A percentile compares a stretch with the other conserved stretches of the same genome.
Conservation (phyloP, 2,113 vertebrate genomes). For the Hippocampus comes region DNA sequence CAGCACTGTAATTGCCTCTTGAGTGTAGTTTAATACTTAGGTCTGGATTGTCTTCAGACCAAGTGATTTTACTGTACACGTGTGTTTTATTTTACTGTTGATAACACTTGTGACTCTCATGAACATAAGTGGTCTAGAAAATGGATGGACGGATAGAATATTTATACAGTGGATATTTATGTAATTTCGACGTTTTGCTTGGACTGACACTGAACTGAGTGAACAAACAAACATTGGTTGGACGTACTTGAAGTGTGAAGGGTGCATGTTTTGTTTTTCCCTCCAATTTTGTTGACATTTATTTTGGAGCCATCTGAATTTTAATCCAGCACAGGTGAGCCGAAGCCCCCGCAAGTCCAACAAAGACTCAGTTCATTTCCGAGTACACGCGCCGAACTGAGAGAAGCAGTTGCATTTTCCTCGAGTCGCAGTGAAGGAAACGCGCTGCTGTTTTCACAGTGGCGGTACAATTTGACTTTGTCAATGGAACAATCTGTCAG, state of each 20-base stretch:
- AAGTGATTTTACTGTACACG: background rate
- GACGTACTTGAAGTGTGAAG: constrained; percentile 13
- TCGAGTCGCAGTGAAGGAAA: background rate
- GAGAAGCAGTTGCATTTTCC: background rate
- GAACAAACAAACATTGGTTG: background rate
- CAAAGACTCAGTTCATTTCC: constrained; percentile 7
- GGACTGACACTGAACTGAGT: background rate
- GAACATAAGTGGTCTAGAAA: background rate
- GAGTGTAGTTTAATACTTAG: background rate
- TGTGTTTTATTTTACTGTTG: background rate
- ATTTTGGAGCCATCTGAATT: constrained; percentile 19
- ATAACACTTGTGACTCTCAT: too few relatives aligned
- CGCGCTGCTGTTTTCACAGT: background rate
- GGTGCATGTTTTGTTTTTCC: constrained; percentile 1
- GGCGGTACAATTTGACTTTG: background rate
- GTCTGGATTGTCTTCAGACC: background rate
- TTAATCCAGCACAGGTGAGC: constrained; percentile 15
- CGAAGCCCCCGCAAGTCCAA: background rate
- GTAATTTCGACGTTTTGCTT: background rate
- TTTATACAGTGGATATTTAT: background rate
- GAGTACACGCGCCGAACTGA: constrained; percentile 1
- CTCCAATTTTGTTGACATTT: constrained; percentile 32
- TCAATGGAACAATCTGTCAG: background rate
- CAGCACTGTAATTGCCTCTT: constrained; percentile 7
- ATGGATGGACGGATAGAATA: background rate